These are phyloP conservation scores for Leptoteleia sp. DNA, from an alignment of 1,140 invertebrate species.

Conservation along the genomic window DNA sequence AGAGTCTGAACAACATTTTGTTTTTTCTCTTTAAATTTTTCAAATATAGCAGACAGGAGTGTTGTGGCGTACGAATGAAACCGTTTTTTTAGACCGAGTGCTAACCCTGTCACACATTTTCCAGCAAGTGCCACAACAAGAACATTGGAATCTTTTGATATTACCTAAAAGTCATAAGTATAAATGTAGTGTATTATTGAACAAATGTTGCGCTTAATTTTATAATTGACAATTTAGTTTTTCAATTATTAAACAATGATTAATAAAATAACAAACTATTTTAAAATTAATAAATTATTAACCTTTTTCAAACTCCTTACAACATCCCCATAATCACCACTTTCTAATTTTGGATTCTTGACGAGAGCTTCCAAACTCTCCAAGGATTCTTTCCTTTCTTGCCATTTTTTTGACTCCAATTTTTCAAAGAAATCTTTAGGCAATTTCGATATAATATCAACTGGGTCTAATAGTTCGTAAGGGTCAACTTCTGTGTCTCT, in stretches of 20 bases:
- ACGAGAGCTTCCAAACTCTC: constrained; percentile 90
- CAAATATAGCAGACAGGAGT: constrained; percentile 90
- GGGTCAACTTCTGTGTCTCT: constrained; percentile 90
- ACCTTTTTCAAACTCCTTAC: constrained; percentile 95
- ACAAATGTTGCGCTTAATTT: too few species aligned
- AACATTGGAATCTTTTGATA: constrained; percentile 97
- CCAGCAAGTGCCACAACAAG: constrained; percentile 93
- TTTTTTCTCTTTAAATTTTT: constrained; percentile 99
- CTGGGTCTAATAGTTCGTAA: constrained; percentile 93
- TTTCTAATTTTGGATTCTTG: constrained; percentile 92
- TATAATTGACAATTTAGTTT: too few species aligned
- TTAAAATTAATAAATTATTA: constrained; percentile 3
- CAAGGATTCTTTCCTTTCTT: constrained; percentile 95
- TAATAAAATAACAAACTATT: too few species aligned
- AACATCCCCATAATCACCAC: constrained; percentile 95
- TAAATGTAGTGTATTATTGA: too few species aligned
- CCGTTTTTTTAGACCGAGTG: constrained; percentile 92
- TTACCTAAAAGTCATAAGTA: constrained; percentile 80
- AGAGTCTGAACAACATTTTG: constrained; percentile 92
- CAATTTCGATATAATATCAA: constrained; percentile 95
- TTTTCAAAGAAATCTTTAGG: constrained; percentile 98
- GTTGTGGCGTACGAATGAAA: constrained; percentile 92
- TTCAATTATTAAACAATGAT: too few species aligned
- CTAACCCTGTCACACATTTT: constrained; percentile 91
- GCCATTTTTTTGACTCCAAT: constrained; percentile 98